Evolutionary conservation across 1,140 invertebrate species (phyloP).

Genomic region (Harpegnathos saltator): DNA sequence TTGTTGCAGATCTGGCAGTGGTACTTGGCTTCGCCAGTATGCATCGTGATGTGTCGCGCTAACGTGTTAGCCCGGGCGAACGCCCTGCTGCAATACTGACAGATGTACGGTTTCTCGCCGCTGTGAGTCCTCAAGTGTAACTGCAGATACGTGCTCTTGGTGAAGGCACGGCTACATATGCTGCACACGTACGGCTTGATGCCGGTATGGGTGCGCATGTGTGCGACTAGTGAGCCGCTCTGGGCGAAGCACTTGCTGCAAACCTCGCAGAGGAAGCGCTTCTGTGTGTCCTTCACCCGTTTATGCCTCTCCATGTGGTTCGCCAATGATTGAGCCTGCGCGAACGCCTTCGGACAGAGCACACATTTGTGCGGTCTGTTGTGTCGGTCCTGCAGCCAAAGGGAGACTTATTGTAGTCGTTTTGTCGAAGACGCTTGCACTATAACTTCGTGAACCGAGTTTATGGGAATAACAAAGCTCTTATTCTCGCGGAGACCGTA

Average conservation of each 20-base stretch:
- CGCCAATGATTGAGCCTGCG: slow-evolving; percentile 77
- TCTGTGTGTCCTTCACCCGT: slow-evolving; percentile 80
- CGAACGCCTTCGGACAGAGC: slow-evolving; percentile 82
- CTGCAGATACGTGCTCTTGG: slow-evolving; percentile 84
- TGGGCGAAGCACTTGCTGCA: slow-evolving; percentile 83
- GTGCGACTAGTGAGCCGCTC: slow-evolving; percentile 81
- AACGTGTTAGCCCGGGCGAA: slow-evolving; percentile 91
- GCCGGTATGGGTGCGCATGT: slow-evolving; percentile 83
- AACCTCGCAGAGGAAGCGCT: slow-evolving; percentile 81
- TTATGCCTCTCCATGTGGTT: slow-evolving; percentile 82
- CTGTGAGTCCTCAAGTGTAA: slow-evolving; percentile 82
- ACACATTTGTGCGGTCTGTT: slow-evolving; percentile 79
- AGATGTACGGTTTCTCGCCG: slow-evolving; percentile 87
- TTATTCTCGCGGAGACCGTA: background rate
- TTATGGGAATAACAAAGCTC: background rate
- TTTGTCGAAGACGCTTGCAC: background rate
- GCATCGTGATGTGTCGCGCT: slow-evolving; percentile 94
- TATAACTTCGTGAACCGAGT: background rate
- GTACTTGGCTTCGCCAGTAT: slow-evolving; percentile 86
- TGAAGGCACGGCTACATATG: slow-evolving; percentile 83
- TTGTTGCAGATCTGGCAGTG: slow-evolving; percentile 82
- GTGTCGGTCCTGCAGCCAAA: slow-evolving; percentile 75
- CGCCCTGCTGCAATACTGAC: slow-evolving; percentile 90
- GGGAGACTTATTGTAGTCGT: background rate
- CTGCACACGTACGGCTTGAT: slow-evolving; percentile 84